Evolutionary conservation across 2,888 invertebrate species (phyloP).

Genomic region (Tetragonula carbonaria): DNA sequence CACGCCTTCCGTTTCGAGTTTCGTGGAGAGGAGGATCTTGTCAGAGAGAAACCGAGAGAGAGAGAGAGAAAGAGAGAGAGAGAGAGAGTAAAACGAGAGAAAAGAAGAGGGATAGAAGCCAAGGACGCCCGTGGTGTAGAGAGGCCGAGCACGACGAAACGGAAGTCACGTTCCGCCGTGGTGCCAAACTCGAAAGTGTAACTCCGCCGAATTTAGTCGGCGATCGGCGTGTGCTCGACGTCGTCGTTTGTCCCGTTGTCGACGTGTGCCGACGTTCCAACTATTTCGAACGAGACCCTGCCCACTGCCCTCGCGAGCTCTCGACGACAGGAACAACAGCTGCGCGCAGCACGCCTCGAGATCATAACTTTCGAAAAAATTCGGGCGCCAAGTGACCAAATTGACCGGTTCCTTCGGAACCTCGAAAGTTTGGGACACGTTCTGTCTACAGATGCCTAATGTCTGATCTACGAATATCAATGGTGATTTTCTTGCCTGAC

Average conservation of each 20-base stretch:
- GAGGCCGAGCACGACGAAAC: slow-evolving; percentile 24
- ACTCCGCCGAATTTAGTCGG: slow-evolving; percentile 52
- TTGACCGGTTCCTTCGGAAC: too few species aligned
- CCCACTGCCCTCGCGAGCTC: background rate
- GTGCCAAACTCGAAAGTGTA: slow-evolving; percentile 59
- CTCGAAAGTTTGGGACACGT: too few species aligned
- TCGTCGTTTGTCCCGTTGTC: slow-evolving; percentile 14
- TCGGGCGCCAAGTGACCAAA: too few species aligned
- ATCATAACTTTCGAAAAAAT: background rate
- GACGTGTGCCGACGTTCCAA: background rate
- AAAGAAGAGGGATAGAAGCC: slow-evolving; percentile 15
- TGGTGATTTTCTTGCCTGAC: too few species aligned
- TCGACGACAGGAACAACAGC: background rate
- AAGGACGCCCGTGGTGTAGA: slow-evolving; percentile 52
- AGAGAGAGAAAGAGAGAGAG: background rate
- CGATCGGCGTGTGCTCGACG: slow-evolving; percentile 6
- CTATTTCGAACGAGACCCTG: slow-evolving; percentile 19
- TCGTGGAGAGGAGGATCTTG: too few species aligned
- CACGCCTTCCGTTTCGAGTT: slow-evolving; percentile 60
- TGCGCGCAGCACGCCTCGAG: background rate
- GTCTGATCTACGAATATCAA: too few species aligned
- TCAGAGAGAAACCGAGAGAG: background rate
- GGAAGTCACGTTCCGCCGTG: slow-evolving; percentile 59
- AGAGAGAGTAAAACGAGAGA: background rate
- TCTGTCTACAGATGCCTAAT: too few species aligned